phyloP scores from a whole-genome alignment of 2,797 vertebrate genomes.

The Percopsis omiscomaycus region DNA sequence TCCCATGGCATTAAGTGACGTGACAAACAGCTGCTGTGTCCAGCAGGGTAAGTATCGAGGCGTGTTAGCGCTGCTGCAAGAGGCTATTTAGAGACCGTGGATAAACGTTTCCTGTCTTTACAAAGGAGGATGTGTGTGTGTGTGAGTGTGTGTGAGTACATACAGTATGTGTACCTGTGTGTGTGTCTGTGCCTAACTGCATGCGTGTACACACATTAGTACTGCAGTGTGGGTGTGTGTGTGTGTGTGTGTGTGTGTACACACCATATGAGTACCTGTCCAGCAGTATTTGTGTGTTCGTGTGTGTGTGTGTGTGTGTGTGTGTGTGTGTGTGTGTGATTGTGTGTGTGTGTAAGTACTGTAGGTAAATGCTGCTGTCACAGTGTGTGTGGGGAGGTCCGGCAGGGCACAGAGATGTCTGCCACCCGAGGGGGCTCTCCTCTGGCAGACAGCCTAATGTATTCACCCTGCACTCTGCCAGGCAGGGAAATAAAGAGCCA shows the following conservation, averaged over 20 bases:
- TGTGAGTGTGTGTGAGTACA: slow-evolving; percentile 1
- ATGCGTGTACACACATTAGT: not conserved
- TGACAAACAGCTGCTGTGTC: slow-evolving; percentile 8
- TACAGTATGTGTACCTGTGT: slow-evolving; percentile 1
- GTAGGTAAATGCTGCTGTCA: slow-evolving; percentile 7
- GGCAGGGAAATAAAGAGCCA: slow-evolving; percentile 52
- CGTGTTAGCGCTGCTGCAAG: not conserved
- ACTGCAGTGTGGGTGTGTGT: not conserved
- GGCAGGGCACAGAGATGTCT: slow-evolving; percentile 24
- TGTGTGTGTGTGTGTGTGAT: slow-evolving; percentile 3
- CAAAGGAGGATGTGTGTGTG: not conserved
- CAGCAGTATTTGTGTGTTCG: slow-evolving; percentile 10
- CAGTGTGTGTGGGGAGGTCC: slow-evolving; percentile 15
- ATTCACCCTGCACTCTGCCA: slow-evolving; percentile 29
- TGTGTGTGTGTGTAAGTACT: not conserved
- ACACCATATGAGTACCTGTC: not conserved
- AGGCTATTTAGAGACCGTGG: not conserved
- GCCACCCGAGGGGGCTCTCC: not conserved
- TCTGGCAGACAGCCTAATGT: slow-evolving; percentile 1
- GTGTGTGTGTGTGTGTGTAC: slow-evolving; percentile 10
- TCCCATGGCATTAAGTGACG: not conserved
- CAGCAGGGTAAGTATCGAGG: not conserved
- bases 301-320: slow-evolving; percentile 24
- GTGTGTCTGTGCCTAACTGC: slow-evolving; percentile 6
- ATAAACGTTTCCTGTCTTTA: slow-evolving; percentile 5